Conservation (phyloP, 2,797 vertebrate species). For the Cichlasoma orientale region DNA sequence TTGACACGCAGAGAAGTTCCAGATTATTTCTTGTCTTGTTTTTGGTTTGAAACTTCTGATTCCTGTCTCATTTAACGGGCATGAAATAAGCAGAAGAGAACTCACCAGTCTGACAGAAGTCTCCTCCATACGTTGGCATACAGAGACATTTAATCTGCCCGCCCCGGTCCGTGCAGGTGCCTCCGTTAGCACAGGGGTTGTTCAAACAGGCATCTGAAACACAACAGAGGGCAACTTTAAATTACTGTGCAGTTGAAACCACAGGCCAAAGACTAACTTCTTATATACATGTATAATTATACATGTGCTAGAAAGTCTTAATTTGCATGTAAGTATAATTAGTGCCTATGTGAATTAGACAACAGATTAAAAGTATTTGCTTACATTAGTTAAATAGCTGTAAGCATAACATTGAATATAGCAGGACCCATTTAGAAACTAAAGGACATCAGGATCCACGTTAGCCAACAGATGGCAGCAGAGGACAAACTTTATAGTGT, state of each 20-base stretch:
- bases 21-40: background rate
- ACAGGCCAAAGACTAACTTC: background rate
- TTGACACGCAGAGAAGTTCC: too few relatives aligned
- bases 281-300: background rate
- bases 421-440: background rate
- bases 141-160: slow-evolving; percentile 85
- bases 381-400: background rate
- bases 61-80: background rate
- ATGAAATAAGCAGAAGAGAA: background rate
- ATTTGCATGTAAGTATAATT: background rate
- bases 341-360: background rate
- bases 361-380: background rate
- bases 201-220: slow-evolving; percentile 88
- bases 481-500: slow-evolving; percentile 25
- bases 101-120: slow-evolving; percentile 88
- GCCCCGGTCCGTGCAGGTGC: slow-evolving; percentile 86
- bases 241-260: slow-evolving; percentile 6
- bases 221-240: slow-evolving; percentile 25
- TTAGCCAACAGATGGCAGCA: slow-evolving; percentile 55
- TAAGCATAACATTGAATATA: background rate
- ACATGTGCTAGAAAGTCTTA: background rate
- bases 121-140: slow-evolving; percentile 90
- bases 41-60: background rate
- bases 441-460: background rate
- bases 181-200: slow-evolving; percentile 92